Percentiles rank a stretch among this genome's conserved stretches.
Conservation (phyloP, 2,113 vertebrate genomes). For the Orycteropus afer region DNA sequence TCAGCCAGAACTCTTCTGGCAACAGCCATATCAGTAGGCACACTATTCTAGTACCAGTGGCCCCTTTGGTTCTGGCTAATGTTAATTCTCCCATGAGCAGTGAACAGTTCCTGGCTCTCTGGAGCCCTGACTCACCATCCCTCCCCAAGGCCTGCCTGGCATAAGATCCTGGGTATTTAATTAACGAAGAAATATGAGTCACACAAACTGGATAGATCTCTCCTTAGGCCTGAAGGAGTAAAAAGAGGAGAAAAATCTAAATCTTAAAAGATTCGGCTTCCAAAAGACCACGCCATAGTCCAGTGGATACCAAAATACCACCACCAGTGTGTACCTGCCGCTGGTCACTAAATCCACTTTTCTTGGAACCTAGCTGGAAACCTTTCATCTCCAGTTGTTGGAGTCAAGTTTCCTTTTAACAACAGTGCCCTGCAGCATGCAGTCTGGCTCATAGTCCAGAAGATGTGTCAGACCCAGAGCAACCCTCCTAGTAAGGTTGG, state of each 20-base stretch:
- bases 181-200: conserved; percentile 20
- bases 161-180: not conserved
- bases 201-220: not conserved
- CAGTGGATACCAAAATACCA: not conserved
- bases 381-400: not conserved
- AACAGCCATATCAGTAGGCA: not conserved
- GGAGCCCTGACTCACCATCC: not conserved
- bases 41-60: not conserved
- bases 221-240: not conserved
- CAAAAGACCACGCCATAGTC: not conserved
- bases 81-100: not conserved
- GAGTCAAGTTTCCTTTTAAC: not conserved
- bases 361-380: not conserved
- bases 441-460: not conserved
- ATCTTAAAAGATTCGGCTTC: not conserved
- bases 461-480: not conserved
- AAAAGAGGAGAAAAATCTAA: not conserved
- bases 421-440: not conserved
- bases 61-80: not conserved
- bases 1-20: not conserved
- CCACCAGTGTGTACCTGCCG: not conserved
- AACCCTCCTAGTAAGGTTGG: not conserved
- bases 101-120: not conserved
- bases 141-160: not conserved
- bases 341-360: not conserved